Percentiles rank a stretch among this genome's conserved stretches.
Conservation (phyloP, 2,888 invertebrate species). For the Microchrysa polita region DNA sequence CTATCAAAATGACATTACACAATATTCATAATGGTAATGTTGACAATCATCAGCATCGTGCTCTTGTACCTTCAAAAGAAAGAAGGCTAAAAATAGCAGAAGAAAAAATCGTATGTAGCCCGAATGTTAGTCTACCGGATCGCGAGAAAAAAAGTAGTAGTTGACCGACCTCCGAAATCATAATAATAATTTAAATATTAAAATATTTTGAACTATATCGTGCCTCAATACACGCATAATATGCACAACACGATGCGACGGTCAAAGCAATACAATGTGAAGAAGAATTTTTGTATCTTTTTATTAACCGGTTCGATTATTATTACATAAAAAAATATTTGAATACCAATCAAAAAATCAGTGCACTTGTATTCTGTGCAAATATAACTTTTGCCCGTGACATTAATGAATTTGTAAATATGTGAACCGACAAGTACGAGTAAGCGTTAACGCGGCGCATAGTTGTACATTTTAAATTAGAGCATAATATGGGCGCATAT, state of each 20-base stretch:
- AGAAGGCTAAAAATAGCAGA: too few species aligned
- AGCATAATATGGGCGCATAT: not conserved
- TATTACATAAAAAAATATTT: constrained; percentile 4
- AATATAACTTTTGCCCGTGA: constrained; percentile 16
- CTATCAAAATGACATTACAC: not conserved
- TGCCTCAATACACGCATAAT: not conserved
- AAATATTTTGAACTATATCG: not conserved
- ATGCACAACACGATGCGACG: too few species aligned
- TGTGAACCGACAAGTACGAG: not conserved
- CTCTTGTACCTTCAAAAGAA: not conserved
- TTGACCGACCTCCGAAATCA: not conserved
- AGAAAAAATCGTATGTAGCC: too few species aligned
- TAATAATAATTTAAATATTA: not conserved
- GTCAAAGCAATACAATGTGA: too few species aligned
- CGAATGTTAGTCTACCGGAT: too few species aligned
- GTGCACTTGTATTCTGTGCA: not conserved
- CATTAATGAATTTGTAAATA: not conserved
- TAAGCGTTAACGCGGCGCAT: too few species aligned
- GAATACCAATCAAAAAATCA: too few species aligned
- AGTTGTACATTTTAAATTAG: too few species aligned
- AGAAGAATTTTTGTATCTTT: not conserved
- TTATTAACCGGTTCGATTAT: constrained; percentile 12
- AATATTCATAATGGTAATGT: not conserved
- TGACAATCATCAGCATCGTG: constrained; percentile 2
- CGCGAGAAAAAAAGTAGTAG: too few species aligned